Base-by-base conservation (phyloP, 2,888 invertebrate genomes). In the Tromatobia lineatoria region DNA sequence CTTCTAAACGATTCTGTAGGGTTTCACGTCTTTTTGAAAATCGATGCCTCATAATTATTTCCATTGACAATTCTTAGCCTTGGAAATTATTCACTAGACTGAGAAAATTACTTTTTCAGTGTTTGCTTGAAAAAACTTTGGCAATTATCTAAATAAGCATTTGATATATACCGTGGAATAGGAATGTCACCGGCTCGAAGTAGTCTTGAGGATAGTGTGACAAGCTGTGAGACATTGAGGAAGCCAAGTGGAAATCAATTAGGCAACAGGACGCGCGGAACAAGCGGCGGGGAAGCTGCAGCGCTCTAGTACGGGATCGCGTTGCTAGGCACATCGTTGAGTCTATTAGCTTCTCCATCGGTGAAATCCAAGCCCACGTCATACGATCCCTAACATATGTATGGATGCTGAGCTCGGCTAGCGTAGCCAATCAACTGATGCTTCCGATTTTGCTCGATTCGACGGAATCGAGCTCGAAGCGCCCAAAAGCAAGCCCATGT, bases 381-480 rank as follows among this genome's bases (percentile, higher is more conserved):
- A 34, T 75, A 45, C 42, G 50, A 38, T 76, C 64, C 20, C 66
- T 47, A 50, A 66, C 23, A 47, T 18, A 42, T 66, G 70, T 38
- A 47, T 47, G 47, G 64, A 11, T 71, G 25, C 64, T 61, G 57
- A 80, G 66, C 73, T 80, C 69, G 34, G 25, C 73, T 78, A 75
- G 83, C 69, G n/a, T n/a, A 75, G 84, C 86, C 85, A 86, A 87
- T 87, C 85, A 86, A 87, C n/a, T 61, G 18, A n/a, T n/a, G n/a
- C 61, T 61, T 61, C 34, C 61, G 18, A 61, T 87, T 87, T 85
- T 81, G n/a, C 84, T 81, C 83, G 74, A 77, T 70, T 79, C 79
- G 45, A 45, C 57, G 73, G 78, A 57, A 80, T 71, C 59, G 57
- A 45, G 10, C 47, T 50, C 34, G 20, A 25, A 74, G 42, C 23